These are phyloP conservation scores for Andrena camellia DNA, from an alignment of 2,888 invertebrate genomes.

Conservation along the genomic window DNA sequence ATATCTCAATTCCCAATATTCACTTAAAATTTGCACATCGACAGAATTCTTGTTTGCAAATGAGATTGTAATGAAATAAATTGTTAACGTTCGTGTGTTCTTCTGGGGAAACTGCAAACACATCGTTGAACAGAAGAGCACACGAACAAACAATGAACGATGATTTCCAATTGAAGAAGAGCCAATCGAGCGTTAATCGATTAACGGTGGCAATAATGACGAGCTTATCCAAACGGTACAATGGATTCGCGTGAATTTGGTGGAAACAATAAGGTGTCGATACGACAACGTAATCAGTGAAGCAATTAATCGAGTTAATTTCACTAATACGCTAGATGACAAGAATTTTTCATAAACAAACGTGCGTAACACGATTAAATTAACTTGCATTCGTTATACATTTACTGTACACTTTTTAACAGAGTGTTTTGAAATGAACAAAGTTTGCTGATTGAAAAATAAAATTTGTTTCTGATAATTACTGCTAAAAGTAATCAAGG, in stretches of 20 bases:
- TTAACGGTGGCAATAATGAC: slow-evolving; percentile 45
- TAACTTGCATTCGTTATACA: too few species aligned
- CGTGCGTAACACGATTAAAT: too few species aligned
- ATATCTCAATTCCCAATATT: not conserved
- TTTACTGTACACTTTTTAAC: too few species aligned
- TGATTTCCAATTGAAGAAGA: slow-evolving; percentile 45
- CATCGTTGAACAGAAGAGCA: slow-evolving; percentile 16
- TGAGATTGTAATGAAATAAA: not conserved
- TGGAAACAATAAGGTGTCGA: slow-evolving; percentile 10
- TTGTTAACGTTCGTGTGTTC: too few species aligned
- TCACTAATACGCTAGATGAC: not conserved
- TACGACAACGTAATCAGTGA: slow-evolving; percentile 7
- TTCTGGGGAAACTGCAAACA: too few species aligned
- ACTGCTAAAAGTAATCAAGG: too few species aligned
- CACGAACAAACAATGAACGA: slow-evolving; percentile 48
- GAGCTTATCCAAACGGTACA: slow-evolving; percentile 17
- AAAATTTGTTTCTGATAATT: too few species aligned
- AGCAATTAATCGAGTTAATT: not conserved
- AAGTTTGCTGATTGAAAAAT: too few species aligned
- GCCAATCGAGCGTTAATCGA: slow-evolving; percentile 56
- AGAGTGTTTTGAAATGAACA: too few species aligned
- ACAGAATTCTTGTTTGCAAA: not conserved
- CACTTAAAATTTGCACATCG: not conserved
- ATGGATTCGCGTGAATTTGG: slow-evolving; percentile 4
- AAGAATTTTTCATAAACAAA: not conserved